Conservation (phyloP, 2,797 vertebrate genomes). For the Cryptoblepharus egeriae region DNA sequence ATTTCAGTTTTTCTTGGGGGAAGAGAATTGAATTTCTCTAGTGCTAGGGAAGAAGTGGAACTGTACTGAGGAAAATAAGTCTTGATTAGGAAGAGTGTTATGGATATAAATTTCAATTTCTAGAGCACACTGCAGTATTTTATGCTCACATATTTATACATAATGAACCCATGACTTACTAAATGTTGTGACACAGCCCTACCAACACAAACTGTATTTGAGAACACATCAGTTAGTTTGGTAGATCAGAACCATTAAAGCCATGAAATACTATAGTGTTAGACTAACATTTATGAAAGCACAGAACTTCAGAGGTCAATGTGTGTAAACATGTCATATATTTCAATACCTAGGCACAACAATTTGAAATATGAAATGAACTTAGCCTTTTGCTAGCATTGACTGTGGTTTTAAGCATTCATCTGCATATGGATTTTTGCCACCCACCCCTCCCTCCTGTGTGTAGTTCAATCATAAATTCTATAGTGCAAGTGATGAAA, state of each 20-base stretch:
- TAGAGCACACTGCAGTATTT: conserved; percentile 27
- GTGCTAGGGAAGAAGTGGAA: background rate
- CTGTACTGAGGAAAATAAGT: background rate
- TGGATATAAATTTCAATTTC: conserved; percentile 34
- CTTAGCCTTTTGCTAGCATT: conserved; percentile 33
- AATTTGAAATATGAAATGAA: conserved; percentile 52
- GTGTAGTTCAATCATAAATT: conserved; percentile 57
- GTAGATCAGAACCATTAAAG: conserved; percentile 12
- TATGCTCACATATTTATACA: conserved; percentile 25
- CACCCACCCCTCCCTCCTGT: background rate
- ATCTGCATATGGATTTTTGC: conserved; percentile 32
- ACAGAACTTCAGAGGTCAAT: conserved; percentile 35
- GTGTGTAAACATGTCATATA: conserved; percentile 42
- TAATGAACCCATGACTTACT: background rate
- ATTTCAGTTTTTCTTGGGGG: background rate
- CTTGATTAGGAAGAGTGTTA: background rate
- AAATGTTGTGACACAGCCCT: background rate
- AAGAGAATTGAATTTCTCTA: no score
- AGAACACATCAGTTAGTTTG: no score
- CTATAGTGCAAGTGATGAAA: conserved; percentile 79
- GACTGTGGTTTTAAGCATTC: conserved; percentile 51
- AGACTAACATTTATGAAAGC: conserved; percentile 48
- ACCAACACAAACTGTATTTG: background rate
- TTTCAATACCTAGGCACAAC: conserved; percentile 67
- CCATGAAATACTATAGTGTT: conserved; percentile 46